phyloP scores from a whole-genome alignment of 2,113 vertebrate species.

The Equus quagga region DNA sequence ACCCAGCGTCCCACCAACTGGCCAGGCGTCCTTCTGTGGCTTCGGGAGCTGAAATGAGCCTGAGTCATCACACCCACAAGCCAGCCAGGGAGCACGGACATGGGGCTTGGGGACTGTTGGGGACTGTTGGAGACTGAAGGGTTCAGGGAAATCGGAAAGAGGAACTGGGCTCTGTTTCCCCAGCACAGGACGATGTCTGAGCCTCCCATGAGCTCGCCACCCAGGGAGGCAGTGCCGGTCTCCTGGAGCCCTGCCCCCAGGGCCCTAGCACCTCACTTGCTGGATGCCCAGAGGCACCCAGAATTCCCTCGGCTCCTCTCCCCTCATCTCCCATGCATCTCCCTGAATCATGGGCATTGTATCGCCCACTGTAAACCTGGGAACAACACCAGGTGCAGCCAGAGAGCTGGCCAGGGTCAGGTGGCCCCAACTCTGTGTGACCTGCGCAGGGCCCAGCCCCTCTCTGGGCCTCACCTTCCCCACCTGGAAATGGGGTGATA shows the following conservation, averaged over 20 bases:
- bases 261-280: accelerated
- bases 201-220: too few relatives aligned
- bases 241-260: accelerated
- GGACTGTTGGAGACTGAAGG: background rate
- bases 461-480: background rate
- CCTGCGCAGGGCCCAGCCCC: background rate
- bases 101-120: accelerated
- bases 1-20: accelerated
- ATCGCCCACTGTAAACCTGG: background rate
- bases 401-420: background rate
- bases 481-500: background rate
- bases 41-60: accelerated
- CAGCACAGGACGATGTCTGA: accelerated
- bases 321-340: accelerated
- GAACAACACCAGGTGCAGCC: accelerated
- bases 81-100: accelerated
- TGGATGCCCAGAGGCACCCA: background rate
- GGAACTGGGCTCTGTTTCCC: accelerated
- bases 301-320: background rate
- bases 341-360: accelerated
- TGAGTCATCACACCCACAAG: background rate
- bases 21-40: background rate
- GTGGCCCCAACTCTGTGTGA: background rate
- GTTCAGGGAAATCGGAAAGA: background rate
- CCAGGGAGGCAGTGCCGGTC: accelerated